Conservation (phyloP, 2,797 vertebrate species). For the Eurystomus glaucurus region DNA sequence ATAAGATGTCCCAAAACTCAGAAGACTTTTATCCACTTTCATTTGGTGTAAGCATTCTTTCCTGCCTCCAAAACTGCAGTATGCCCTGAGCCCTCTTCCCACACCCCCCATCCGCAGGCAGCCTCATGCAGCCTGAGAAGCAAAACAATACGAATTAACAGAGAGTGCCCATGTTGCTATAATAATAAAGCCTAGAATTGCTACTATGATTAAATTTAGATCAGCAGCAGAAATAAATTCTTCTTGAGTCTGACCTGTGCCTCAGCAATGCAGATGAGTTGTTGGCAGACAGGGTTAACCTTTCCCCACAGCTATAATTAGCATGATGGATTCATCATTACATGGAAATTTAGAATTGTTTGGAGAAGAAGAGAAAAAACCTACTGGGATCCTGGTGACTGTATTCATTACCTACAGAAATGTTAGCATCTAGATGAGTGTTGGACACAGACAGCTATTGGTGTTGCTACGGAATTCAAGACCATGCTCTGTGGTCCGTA, state of each 20-base stretch:
- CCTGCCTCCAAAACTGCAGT: background rate
- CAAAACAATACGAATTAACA: fast-evolving
- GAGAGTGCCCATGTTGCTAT: background rate
- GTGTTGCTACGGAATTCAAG: background rate
- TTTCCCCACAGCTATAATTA: background rate
- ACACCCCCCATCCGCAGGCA: background rate
- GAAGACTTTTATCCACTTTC: background rate
- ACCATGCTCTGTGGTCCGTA: background rate
- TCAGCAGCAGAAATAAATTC: background rate
- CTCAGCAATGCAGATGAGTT: background rate
- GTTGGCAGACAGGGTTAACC: background rate
- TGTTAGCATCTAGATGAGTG: background rate
- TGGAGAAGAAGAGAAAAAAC: background rate
- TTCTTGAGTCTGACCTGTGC: background rate
- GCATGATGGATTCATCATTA: background rate
- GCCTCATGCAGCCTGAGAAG: background rate
- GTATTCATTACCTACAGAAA: background rate
- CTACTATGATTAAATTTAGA: background rate
- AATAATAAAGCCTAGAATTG: background rate
- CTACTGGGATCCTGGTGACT: background rate
- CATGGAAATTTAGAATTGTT: background rate
- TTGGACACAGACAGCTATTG: background rate
- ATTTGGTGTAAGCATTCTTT: background rate
- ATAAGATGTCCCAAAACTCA: background rate
- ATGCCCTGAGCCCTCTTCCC: background rate